Conservation (phyloP, 2,113 vertebrate genomes). For the Haliaeetus leucogaster region DNA sequence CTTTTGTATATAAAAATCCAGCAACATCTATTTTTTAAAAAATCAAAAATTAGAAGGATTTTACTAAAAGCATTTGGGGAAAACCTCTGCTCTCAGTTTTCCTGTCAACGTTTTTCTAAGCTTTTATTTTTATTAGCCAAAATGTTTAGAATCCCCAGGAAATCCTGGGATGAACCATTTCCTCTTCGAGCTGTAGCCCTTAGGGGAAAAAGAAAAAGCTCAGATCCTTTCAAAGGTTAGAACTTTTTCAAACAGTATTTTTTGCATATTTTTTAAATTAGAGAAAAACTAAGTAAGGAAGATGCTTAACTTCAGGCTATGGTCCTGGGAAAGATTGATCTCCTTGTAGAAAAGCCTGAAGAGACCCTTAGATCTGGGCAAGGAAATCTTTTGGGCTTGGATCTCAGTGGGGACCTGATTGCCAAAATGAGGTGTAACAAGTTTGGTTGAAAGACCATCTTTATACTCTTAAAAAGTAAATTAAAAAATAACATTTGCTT, state of each 20-base stretch:
- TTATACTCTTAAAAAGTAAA: neutral
- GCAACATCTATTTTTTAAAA: slow-evolving; percentile 8
- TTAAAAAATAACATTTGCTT: neutral
- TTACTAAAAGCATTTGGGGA: slow-evolving; percentile 40
- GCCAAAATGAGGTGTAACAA: accelerated
- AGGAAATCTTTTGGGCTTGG: slow-evolving; percentile 35
- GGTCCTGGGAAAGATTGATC: neutral
- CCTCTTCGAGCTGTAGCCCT: slow-evolving; percentile 42
- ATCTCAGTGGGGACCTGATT: neutral
- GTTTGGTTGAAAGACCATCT: neutral
- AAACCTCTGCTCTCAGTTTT: slow-evolving; percentile 41
- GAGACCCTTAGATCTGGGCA: neutral
- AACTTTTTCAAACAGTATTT: slow-evolving; percentile 44
- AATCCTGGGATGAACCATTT: slow-evolving; percentile 69
- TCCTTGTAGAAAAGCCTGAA: slow-evolving; percentile 35
- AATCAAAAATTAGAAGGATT: slow-evolving; percentile 29
- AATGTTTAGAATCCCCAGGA: slow-evolving; percentile 70
- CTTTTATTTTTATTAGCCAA: slow-evolving; percentile 70
- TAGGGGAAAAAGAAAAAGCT: slow-evolving; percentile 31
- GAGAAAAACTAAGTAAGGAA: slow-evolving; percentile 8
- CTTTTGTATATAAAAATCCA: slow-evolving; percentile 9
- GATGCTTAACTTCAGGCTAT: slow-evolving; percentile 6
- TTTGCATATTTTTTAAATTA: slow-evolving; percentile 67
- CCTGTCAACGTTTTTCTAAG: slow-evolving; percentile 59
- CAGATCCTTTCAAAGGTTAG: slow-evolving; percentile 45